Evolutionary conservation across 2,888 invertebrate genomes (phyloP).

Genomic region (Dryomyza anilis): DNA sequence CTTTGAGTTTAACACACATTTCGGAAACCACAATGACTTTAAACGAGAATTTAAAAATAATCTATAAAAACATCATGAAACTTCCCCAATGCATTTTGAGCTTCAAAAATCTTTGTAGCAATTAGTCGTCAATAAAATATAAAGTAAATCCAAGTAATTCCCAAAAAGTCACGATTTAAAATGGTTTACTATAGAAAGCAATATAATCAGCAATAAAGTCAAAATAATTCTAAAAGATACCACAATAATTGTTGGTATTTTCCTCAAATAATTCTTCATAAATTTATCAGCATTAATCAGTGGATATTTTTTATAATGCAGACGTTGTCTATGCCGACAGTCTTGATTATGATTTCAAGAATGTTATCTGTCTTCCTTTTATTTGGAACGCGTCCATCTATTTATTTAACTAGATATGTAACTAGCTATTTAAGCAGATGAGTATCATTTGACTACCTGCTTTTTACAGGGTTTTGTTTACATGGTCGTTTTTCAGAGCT

Average conservation of each 20-base stretch:
- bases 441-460: background rate
- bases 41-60: no score
- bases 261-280: no score
- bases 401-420: no score
- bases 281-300: background rate
- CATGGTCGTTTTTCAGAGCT: background rate
- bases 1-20: no score
- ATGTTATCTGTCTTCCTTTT: no score
- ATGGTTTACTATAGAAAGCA: conserved; percentile 10
- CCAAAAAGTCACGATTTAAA: conserved; percentile 19
- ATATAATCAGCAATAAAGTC: background rate
- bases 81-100: no score
- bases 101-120: no score
- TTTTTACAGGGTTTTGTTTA: background rate
- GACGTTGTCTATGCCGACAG: background rate
- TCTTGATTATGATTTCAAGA: background rate
- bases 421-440: no score
- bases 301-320: background rate
- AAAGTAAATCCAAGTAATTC: conserved; percentile 10
- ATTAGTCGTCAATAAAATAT: no score
- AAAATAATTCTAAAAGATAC: conserved; percentile 1
- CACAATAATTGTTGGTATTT: background rate
- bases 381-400: no score
- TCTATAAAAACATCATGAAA: no score
- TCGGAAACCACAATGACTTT: no score